Base-by-base conservation (phyloP, 1,140 invertebrate species). In the Brachystomella parvula region DNA sequence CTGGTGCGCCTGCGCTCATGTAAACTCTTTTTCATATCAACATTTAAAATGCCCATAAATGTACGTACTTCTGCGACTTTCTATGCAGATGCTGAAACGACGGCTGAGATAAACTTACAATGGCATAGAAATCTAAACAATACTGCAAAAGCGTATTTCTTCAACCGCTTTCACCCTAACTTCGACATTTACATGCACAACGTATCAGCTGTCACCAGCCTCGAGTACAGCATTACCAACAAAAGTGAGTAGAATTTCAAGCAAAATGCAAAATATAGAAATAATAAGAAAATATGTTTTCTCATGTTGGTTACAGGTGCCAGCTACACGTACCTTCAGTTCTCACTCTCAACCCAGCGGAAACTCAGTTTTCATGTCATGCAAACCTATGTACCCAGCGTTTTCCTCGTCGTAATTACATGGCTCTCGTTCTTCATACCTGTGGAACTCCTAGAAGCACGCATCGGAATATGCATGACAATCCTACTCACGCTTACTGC, bases 401-500 rank as follows among this genome's bases (percentile, higher is more conserved):
- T 53, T 24, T 53, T 53, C 21, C 24, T 53, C 3, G 49, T 53
- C 3, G 21, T 53, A 6, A 53, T 53, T 24, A 53, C 49, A 53
- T 53, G 49, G 49, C 24, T 53, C 3, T 12, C 58, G 3, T 60
- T 60, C 58, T 33, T 60, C 31, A 33, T 60, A 3, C 58, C 58
- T 15, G 3, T 33, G 28, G 58, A 60, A 60, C 29, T 31, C 3
- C 28, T 60, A 9, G 58, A 29, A 31, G 58, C 28, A 9, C 58
- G 58, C 6, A 60, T 60, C 17, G 58, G 28, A 17, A 31, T 60
- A 3, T 60, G 24, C 28, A 60, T 60, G 28, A 60, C 58, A 9
- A 60, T 60, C 24, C 58, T 60, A 17, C 58, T 60, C 21, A 60
- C 58, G 3, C 58, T 60, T 31, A 31, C 58, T 28, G 31, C 58